Evolutionary conservation across 1,140 invertebrate genomes (phyloP), one percentile per base, ranked within the genome.

Genomic region (Meloidogyne chitwoodi): DNA sequence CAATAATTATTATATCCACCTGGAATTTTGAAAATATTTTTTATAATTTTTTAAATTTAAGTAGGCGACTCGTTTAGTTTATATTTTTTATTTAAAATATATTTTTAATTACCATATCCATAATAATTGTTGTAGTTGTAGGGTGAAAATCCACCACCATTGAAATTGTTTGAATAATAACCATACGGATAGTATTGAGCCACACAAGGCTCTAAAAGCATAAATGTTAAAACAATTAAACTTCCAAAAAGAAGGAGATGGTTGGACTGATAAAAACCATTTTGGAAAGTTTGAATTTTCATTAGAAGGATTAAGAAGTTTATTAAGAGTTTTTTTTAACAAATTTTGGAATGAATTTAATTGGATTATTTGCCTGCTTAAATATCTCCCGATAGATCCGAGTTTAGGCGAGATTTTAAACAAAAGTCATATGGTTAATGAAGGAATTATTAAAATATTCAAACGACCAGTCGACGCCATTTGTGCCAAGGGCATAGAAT

Each of bases 51-150:
- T 38, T 38, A 8, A 38, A 38, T 38, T 38, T 10, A 8, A 8
- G 3, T 38, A 38, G n/a, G 34, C 3, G 4, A 38, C 10, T 38
- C 10, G 8, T 38, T 38, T 38, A 38, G 10, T 8, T 31, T 31
- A 31, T 31, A 31, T 31, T 31, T 31, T 38, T 10, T 10, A 8
- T 38, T 38, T 38, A 38, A 38, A 38, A 31, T 31, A 31, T 6
- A 31, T 3, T 31, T n/a, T 31, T 31, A 31, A 5, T 8, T 22
- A 22, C 69, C 69, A 31, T 72, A 72, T 27, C 69, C 44, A 44
- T 72, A 72, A n/a, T 56, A 22, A 24, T 70, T 44, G 56, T 64
- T 73, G 44, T 31, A 34, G 12, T 73, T 63, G 22, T 66, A 67
- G 0, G 48, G 48, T 4, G 38, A 16, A 4, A 24, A 41, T 29